phyloP scores from a whole-genome alignment of 92 coral and sea anemone genomes.

The Palythoa heliodiscus region DNA sequence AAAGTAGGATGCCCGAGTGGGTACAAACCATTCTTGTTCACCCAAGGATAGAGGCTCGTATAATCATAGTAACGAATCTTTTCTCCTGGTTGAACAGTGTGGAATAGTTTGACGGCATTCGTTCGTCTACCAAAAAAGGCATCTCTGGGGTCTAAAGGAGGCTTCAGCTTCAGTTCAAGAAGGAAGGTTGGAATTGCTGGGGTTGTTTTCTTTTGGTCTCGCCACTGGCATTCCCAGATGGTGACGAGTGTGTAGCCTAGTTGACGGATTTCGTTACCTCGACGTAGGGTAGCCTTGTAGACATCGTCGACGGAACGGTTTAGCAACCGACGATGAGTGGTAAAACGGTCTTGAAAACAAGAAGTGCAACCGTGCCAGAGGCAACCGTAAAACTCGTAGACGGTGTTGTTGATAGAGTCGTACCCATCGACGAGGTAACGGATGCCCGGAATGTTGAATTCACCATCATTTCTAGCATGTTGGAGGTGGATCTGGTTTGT shows the following conservation, averaged over 20 bases:
- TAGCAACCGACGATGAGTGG: neutral
- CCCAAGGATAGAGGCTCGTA: neutral
- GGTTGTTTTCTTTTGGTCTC: neutral
- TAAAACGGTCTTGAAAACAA: neutral
- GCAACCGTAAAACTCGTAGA: slow-evolving; percentile 25
- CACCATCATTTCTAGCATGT: neutral
- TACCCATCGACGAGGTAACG: neutral
- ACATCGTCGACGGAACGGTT: neutral
- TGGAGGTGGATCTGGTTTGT: neutral
- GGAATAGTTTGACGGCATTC: neutral
- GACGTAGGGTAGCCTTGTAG: neutral
- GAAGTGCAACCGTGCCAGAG: slow-evolving; percentile 8
- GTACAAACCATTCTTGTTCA: neutral
- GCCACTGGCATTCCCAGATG: slow-evolving; percentile 42
- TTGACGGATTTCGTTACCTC: neutral
- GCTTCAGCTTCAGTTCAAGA: neutral
- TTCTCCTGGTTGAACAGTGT: neutral
- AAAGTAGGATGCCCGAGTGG: neutral
- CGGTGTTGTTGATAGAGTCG: neutral
- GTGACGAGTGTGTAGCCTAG: slow-evolving; percentile 3
- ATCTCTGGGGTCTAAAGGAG: neutral
- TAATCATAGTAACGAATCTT: neutral
- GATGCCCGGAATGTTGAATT: neutral
- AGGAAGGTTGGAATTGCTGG: neutral
- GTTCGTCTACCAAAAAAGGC: neutral